phyloP scores from a whole-genome alignment of 1,140 invertebrate species.

The Drosophila baimaii region DNA sequence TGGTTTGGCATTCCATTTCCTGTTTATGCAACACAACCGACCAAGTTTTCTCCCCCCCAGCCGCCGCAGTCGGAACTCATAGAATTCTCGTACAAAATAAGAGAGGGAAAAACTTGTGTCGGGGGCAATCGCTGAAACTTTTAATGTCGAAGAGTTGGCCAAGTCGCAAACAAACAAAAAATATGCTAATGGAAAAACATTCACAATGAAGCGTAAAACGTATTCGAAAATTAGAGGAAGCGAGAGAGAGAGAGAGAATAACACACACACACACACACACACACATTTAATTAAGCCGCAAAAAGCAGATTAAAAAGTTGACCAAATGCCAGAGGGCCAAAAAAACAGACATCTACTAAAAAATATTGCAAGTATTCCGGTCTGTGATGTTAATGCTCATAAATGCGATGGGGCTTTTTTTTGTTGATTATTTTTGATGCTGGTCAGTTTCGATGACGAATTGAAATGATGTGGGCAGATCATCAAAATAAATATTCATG shows the following conservation, averaged over 20 bases:
- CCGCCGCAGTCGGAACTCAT: constrained; percentile 18
- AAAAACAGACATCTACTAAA: constrained; percentile 19
- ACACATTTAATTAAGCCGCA: constrained; percentile 55
- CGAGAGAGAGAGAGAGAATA: not conserved
- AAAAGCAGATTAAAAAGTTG: constrained; percentile 64
- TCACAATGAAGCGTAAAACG: constrained; percentile 69
- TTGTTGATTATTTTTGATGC: constrained; percentile 17
- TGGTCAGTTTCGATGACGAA: constrained; percentile 55
- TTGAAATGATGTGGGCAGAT: constrained; percentile 65
- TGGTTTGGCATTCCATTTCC: constrained; percentile 67
- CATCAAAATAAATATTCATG: constrained; percentile 18
- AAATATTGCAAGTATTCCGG: constrained; percentile 44
- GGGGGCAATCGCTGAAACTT: constrained; percentile 42
- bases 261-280: not conserved
- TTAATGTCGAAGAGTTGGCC: constrained; percentile 56
- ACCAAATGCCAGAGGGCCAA: constrained; percentile 60
- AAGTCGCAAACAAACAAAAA: constrained; percentile 45
- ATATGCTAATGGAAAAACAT: constrained; percentile 43
- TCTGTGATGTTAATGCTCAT: constrained; percentile 31
- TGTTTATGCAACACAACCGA: constrained; percentile 68
- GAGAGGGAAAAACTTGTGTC: constrained; percentile 41
- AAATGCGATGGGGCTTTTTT: constrained; percentile 22
- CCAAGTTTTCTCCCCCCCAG: constrained; percentile 48
- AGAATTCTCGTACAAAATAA: constrained; percentile 20
- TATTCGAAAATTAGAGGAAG: constrained; percentile 37